These are phyloP conservation scores for Silurus meridionalis DNA, from an alignment of 2,113 vertebrate species.

Conservation along the genomic window DNA sequence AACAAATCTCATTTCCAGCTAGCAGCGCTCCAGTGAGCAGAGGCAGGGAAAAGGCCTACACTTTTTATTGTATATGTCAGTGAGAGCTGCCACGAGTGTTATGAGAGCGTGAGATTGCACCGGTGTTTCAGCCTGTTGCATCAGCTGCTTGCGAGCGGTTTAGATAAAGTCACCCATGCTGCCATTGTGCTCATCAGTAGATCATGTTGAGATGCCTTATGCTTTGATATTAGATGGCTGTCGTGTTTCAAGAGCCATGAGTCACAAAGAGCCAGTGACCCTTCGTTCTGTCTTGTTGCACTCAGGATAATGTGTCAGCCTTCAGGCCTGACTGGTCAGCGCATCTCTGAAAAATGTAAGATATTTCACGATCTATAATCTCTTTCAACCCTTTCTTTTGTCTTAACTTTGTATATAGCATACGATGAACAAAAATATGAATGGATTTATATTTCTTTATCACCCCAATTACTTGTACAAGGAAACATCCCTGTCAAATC, in stretches of 20 bases:
- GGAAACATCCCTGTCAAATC: neutral
- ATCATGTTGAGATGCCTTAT: neutral
- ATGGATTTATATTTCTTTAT: neutral
- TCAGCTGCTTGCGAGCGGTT: conserved; percentile 24
- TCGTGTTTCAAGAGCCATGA: neutral
- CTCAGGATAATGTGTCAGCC: neutral
- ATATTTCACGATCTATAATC: neutral
- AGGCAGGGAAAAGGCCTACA: neutral
- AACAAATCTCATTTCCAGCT: neutral
- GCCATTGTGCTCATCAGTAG: conserved; percentile 22
- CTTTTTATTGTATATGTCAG: neutral
- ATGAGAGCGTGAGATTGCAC: conserved; percentile 20
- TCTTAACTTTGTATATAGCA: neutral
- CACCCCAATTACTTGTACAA: neutral
- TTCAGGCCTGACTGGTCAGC: conserved; percentile 10
- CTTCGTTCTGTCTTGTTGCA: neutral
- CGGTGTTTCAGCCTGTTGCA: conserved; percentile 47
- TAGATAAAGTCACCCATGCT: conserved; percentile 21
- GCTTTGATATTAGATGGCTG: conserved; percentile 7
- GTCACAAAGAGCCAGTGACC: neutral
- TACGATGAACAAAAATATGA: neutral
- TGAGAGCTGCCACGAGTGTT: neutral
- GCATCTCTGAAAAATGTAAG: neutral
- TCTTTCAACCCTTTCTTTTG: neutral
- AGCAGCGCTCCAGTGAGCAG: conserved; percentile 1